Evolutionary conservation across 2,888 invertebrate genomes (phyloP).

Genomic region (Sinohyriopsis cumingii): DNA sequence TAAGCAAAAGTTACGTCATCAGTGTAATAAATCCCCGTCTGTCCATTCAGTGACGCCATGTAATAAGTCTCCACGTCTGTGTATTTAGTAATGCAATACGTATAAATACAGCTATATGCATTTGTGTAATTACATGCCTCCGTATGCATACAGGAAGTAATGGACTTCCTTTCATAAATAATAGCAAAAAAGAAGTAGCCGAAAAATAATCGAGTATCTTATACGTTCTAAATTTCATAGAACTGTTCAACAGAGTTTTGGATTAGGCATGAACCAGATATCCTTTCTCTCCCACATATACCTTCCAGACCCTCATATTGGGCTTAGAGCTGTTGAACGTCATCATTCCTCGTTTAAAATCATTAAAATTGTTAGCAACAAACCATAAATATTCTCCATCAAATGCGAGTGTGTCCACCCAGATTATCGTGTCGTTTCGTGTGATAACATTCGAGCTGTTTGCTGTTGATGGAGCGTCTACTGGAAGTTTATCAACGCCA

Average conservation of each 20-base stretch:
- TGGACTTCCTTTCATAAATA: too few species aligned
- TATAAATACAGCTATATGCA: too few species aligned
- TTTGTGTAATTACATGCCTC: too few species aligned
- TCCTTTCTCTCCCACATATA: slow-evolving; percentile 21
- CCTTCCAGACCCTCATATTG: slow-evolving; percentile 33
- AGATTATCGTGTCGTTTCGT: slow-evolving; percentile 15
- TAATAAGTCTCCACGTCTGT: too few species aligned
- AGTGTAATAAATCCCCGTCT: too few species aligned
- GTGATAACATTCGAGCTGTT: slow-evolving; percentile 12
- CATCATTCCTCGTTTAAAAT: slow-evolving; percentile 15
- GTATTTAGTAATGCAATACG: too few species aligned
- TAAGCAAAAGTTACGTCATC: too few species aligned
- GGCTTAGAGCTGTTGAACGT: slow-evolving; percentile 15
- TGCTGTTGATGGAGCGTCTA: not conserved
- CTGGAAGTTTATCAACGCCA: slow-evolving; percentile 17
- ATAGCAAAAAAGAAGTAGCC: too few species aligned
- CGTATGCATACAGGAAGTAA: too few species aligned
- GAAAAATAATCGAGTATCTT: too few species aligned
- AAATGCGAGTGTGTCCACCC: slow-evolving; percentile 34
- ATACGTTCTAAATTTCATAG: too few species aligned
- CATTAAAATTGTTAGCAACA: slow-evolving; percentile 25
- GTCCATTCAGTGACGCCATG: too few species aligned
- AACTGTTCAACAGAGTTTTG: not conserved
- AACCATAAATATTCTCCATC: slow-evolving; percentile 39
- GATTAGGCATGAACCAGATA: slow-evolving; percentile 18